These are phyloP conservation scores for Penaeus japonicus DNA, from an alignment of 1,140 invertebrate species.

Conservation along the genomic window DNA sequence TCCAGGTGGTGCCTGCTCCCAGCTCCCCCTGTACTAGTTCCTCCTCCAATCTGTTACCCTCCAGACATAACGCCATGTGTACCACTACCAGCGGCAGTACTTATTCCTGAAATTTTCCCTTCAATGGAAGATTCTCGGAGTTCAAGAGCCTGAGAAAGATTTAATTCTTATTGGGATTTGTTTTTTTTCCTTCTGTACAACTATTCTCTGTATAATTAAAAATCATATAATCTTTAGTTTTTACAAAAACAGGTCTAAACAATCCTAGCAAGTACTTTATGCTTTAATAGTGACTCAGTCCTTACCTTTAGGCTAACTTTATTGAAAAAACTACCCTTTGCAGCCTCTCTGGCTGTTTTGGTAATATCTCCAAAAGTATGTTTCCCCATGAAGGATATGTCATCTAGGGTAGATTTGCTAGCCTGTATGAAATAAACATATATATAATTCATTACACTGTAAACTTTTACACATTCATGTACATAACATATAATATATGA, in stretches of 20 bases:
- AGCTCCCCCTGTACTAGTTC: not conserved
- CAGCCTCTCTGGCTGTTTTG: conserved; percentile 87
- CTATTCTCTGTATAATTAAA: no score
- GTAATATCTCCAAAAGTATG: conserved; percentile 88
- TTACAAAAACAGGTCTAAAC: no score
- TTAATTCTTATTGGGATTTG: no score
- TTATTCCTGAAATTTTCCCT: conserved; percentile 27
- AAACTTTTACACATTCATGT: not conserved
- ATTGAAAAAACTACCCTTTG: conserved; percentile 64
- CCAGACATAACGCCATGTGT: not conserved
- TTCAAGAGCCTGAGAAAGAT: conserved; percentile 33
- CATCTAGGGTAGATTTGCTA: conserved; percentile 86
- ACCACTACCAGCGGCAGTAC: conserved; percentile 16
- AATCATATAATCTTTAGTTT: no score
- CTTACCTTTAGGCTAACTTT: conserved; percentile 59
- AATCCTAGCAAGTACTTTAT: no score
- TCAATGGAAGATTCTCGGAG: conserved; percentile 47
- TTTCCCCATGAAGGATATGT: conserved; percentile 85
- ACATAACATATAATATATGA: no score
- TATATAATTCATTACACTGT: not conserved
- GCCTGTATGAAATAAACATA: conserved; percentile 64
- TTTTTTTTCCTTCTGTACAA: no score
- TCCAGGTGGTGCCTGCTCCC: not conserved
- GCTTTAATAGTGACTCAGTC: not conserved
- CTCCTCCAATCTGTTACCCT: not conserved